Conservation (phyloP, 2,888 invertebrate species). For the Saturnia pavonia region DNA sequence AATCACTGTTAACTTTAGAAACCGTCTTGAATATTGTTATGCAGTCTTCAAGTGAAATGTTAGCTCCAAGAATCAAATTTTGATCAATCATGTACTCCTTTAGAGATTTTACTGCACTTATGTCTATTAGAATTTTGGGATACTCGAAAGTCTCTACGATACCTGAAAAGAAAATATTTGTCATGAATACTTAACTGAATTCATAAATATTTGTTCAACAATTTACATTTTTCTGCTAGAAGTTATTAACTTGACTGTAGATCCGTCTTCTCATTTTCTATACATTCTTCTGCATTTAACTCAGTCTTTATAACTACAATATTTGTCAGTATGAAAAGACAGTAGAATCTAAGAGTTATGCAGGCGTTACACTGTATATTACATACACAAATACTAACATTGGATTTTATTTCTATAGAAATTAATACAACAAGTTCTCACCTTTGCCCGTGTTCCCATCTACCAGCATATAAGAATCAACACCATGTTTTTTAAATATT, state of each 20-base stretch:
- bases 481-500: constrained; percentile 62
- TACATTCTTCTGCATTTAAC: not conserved
- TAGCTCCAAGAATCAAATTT: constrained; percentile 80
- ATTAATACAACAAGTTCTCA: constrained; percentile 43
- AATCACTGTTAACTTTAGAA: constrained; percentile 58
- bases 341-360: too few species aligned
- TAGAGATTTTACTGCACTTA: constrained; percentile 55
- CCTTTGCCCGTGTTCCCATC: constrained; percentile 89
- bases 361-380: not conserved
- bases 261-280: not conserved
- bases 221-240: not conserved
- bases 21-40: constrained; percentile 71
- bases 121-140: constrained; percentile 60
- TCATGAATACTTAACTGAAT: not conserved
- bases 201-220: not conserved
- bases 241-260: not conserved
- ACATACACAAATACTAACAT: too few species aligned
- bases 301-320: not conserved
- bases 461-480: constrained; percentile 80
- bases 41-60: constrained; percentile 79
- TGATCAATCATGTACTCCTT: constrained; percentile 59
- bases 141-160: constrained; percentile 56
- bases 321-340: not conserved
- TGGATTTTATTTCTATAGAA: not conserved
- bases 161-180: constrained; percentile 49